Evolutionary conservation across 2,113 vertebrate genomes (phyloP).

Genomic region (Heterotilapia buettikoferi): DNA sequence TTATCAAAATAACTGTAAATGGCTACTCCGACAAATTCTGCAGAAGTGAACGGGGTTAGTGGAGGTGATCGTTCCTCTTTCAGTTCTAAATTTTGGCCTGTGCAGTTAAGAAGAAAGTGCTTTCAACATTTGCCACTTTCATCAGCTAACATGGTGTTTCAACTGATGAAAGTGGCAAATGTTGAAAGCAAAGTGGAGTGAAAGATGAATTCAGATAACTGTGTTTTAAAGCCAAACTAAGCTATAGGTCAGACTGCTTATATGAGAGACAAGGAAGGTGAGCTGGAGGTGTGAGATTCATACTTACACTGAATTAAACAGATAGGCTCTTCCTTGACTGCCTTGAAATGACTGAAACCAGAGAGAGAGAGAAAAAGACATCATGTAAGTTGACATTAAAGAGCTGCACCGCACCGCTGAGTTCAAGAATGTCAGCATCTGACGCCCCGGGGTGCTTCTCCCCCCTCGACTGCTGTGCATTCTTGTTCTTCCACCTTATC

Average conservation of each 20-base stretch:
- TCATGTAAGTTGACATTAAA: neutral
- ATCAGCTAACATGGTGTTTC: neutral
- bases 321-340: conserved; percentile 97
- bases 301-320: conserved; percentile 99
- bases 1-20: neutral
- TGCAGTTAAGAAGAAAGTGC: neutral
- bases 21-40: neutral
- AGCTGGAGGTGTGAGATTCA: neutral
- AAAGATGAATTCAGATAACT: neutral
- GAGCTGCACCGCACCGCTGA: neutral
- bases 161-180: neutral
- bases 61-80: neutral
- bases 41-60: neutral
- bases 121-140: neutral
- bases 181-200: neutral
- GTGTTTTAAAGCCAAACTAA: neutral
- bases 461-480: neutral
- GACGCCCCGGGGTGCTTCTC: conserved; percentile 4
- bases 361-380: conserved; percentile 19
- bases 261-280: neutral
- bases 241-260: neutral
- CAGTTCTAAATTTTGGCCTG: neutral
- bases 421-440: conserved; percentile 4
- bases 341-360: conserved; percentile 93
- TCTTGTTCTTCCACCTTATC: conserved; percentile 20